A percentile compares a stretch with the other conserved stretches of the same genome.
Conservation (phyloP, 2,888 invertebrate species). For the Ennomos erosarius region DNA sequence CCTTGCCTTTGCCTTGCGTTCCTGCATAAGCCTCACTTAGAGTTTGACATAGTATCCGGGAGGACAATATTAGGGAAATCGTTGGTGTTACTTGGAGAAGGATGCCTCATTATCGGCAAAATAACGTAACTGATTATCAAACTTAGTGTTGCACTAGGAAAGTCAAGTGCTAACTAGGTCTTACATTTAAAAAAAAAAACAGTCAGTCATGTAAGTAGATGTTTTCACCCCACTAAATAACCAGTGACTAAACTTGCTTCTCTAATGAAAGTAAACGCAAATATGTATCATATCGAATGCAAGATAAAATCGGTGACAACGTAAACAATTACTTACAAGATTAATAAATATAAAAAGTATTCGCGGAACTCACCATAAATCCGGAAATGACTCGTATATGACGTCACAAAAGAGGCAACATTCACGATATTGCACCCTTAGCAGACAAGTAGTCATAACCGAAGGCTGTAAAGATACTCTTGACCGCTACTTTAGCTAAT, state of each 20-base stretch:
- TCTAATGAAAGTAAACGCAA: conserved; percentile 15
- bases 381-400: conserved; percentile 42
- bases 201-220: no score
- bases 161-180: no score
- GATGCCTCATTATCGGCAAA: no score
- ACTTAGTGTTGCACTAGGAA: no score
- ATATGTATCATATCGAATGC: conserved; percentile 28
- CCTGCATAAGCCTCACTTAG: no score
- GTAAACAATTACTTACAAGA: conserved; percentile 50
- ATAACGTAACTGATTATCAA: no score
- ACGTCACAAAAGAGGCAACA: conserved; percentile 45
- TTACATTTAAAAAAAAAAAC: no score
- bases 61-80: no score
- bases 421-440: conserved; percentile 34
- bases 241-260: neutral
- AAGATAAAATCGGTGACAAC: conserved; percentile 34
- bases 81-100: no score
- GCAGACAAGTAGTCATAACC: conserved; percentile 38
- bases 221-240: no score
- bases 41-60: no score
- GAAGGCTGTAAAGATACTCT: conserved; percentile 26
- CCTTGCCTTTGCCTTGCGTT: no score
- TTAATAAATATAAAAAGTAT: conserved; percentile 55
- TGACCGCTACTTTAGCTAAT: conserved; percentile 30
- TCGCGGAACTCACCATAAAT: conserved; percentile 48